Base-by-base conservation (phyloP, 2,113 vertebrate species). In the Paraplagusia blochii region DNA sequence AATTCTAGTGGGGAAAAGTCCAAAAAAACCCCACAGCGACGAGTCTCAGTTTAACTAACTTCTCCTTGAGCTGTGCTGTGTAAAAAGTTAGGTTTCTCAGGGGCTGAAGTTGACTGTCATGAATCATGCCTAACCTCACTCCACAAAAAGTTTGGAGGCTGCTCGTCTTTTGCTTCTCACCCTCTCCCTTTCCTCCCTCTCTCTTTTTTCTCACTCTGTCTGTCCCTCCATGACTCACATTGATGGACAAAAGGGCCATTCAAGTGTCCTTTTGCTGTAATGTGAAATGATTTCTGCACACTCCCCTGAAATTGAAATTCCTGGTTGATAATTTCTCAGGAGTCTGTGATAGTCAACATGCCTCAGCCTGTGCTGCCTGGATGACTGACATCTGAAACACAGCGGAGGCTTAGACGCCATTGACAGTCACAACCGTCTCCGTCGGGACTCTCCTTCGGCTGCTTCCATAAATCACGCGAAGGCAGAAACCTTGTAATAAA, bases 331-430 rank as follows among this genome's bases (percentile, higher is more conserved):
- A 84, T 73, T 87, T 77, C 80, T 68, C 69, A 58, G 77, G 69
- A 77, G 72, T 54, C 66, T 42, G 65, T 54, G 78, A 82, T 79
- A 69, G 70, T 59, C 52, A 60, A 81, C 89, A 71, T 80, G 90
- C 79, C 80, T 75, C 54, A 17, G 70, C 89, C 75, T 87, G 89
- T 72, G 71, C 62, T 14, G 50, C 17, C 48, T n/a, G 58, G 80
- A 73, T 85, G 86, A 89, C 58, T 83, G 88, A 88, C 80, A 76
- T 61, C 51, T 68, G 61, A 84, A 79, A 72, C 72, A 67, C 35
- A 49, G 52, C 42, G 13, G 38, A 64, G 56, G 44, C 56, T 47
- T 49, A 69, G 40, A 65, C 76, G 57, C 67, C 58, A 48, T 63
- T 62, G 57, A 75, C 67, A 66, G 48, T 64, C 49, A 47, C 53